Percentiles rank a stretch among this genome's conserved stretches.
Conservation (phyloP, 2,888 invertebrate species). For the Drosophila neutralis region DNA sequence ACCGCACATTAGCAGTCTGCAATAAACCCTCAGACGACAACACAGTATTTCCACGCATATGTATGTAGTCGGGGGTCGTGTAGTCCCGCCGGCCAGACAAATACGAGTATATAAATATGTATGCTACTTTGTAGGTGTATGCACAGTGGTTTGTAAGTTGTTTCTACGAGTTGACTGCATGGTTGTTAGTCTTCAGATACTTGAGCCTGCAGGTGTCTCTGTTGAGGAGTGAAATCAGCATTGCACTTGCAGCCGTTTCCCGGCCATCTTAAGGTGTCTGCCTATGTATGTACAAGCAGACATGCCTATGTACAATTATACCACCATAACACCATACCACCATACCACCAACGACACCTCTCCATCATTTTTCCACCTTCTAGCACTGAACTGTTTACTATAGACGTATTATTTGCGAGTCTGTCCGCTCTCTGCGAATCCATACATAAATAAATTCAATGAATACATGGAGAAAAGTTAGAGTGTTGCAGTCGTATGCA, state of each 20-base stretch:
- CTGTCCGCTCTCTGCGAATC: slow-evolving; percentile 3
- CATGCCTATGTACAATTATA: background rate
- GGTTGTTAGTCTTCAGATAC: slow-evolving; percentile 10
- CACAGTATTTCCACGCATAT: slow-evolving; percentile 36
- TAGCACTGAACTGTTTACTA: slow-evolving; percentile 10
- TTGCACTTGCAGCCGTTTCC: slow-evolving; percentile 7
- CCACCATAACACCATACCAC: no score
- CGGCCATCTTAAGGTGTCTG: slow-evolving; percentile 9
- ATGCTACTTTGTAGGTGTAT: slow-evolving; percentile 1
- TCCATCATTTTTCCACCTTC: background rate
- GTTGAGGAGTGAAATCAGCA: slow-evolving; percentile 13
- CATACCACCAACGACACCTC: background rate
- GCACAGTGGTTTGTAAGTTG: slow-evolving; percentile 30
- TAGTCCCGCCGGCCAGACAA: slow-evolving; percentile 26
- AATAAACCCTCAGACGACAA: slow-evolving; percentile 59
- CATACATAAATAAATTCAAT: slow-evolving; percentile 3
- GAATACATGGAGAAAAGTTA: background rate
- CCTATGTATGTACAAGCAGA: background rate
- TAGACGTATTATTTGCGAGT: slow-evolving; percentile 37
- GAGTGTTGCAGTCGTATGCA: background rate
- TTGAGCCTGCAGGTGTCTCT: slow-evolving; percentile 8
- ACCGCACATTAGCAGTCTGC: slow-evolving; percentile 56
- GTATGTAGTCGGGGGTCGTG: slow-evolving; percentile 13
- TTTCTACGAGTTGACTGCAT: slow-evolving; percentile 1
- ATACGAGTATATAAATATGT: slow-evolving; percentile 24